Evolutionary conservation across 2,888 invertebrate genomes (phyloP), one percentile per base, ranked within the genome.

Genomic region (Eristalinus sepulchralis): DNA sequence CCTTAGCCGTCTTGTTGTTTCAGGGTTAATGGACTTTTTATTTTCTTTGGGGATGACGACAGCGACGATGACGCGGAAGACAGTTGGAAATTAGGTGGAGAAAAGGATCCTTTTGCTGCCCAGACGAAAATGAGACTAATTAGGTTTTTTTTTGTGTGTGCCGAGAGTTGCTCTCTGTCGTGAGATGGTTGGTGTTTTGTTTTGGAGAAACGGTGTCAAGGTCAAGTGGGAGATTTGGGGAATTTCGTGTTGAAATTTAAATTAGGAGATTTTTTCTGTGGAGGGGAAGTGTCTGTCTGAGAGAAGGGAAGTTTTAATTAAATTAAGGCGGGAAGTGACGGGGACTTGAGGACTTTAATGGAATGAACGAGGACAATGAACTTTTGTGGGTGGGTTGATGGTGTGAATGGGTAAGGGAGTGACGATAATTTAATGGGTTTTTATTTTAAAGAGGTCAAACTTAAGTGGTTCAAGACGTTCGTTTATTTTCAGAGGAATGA

Each of bases 41-140:
- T 82, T 86, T 75, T 64, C 70, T 67, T 64, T 33, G 20, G 63
- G 73, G 76, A 73, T 84, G 36, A 64, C 17, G 59, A 27, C 27
- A 27, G 27, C 27, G 27, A 27, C 27, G 24, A 22, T 22, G 47
- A 17, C 17, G 47, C 1, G 6, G 39, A 47, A 47, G 47, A 47
- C 47, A 17, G 17, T 47, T 47, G 60, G 81, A 64, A 77, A 85
- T 76, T 72, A 81, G 64, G 62, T 27, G 62, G 20, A 31, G 39
- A 34, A 82, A 78, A 73, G 68, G 85, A 73, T 70, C 85, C 27
- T 83, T 67, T 78, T 47, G 27, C 17, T 47, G 47, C 22, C 66
- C 75, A 78, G 86, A 85, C 82, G 72, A 75, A 81, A 85, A 85
- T 81, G 63, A 78, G 81, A 71, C 83, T 86, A 86, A 86, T 86